phyloP scores from a whole-genome alignment of 1,140 invertebrate genomes.

The Conopomorpha cramerella region DNA sequence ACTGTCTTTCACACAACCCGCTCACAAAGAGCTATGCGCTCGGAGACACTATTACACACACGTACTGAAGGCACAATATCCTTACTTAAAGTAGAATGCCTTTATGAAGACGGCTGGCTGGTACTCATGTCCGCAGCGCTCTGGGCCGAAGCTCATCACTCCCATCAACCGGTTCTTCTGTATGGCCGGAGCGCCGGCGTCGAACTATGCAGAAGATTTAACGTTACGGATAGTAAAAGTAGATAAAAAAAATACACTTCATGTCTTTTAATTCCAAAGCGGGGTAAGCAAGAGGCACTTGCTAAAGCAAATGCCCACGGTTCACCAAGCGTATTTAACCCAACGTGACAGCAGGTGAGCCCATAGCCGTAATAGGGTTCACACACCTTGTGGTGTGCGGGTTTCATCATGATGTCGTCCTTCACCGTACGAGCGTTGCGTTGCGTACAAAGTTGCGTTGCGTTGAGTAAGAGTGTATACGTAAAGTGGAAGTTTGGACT shows the following conservation, averaged over 20 bases:
- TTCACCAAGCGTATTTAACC: too few relatives aligned
- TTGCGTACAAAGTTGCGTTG: background rate
- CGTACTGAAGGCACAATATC: background rate
- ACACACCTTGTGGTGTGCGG: too few relatives aligned
- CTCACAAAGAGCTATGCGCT: too few relatives aligned
- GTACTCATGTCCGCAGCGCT: constrained; percentile 33
- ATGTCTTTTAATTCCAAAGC: too few relatives aligned
- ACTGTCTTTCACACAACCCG: too few relatives aligned
- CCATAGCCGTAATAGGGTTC: too few relatives aligned
- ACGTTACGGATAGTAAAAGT: constrained; percentile 1
- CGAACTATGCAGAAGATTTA: constrained; percentile 23
- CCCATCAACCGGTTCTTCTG: constrained; percentile 41
- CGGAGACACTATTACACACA: background rate
- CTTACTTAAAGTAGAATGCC: constrained; percentile 42
- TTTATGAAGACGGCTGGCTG: constrained; percentile 46
- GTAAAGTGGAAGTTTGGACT: background rate
- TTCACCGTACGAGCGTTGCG: too few relatives aligned
- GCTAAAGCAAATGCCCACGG: too few relatives aligned
- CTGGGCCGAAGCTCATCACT: constrained; percentile 47
- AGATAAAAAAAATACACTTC: too few relatives aligned
- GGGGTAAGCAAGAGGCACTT: too few relatives aligned
- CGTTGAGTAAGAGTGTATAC: background rate
- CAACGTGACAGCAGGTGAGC: too few relatives aligned
- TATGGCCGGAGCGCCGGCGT: constrained; percentile 40
- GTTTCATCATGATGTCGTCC: too few relatives aligned